Conservation (phyloP, 2,113 vertebrate genomes). For the Zosterops japonicus region DNA sequence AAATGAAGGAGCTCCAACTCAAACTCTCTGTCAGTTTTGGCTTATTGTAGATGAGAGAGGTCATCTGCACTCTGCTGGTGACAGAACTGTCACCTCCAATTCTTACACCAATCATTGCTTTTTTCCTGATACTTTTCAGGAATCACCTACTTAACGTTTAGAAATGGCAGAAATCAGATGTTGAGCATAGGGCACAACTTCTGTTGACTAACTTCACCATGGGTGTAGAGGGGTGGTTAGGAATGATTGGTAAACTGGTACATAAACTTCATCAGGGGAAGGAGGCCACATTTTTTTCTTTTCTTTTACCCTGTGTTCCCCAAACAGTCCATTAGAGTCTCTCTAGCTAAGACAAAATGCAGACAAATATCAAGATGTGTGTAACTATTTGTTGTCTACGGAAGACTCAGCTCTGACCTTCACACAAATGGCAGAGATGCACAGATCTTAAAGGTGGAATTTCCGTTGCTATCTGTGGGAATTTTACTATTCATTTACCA, state of each 20-base stretch:
- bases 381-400: neutral
- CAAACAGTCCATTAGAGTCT: neutral
- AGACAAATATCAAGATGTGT: neutral
- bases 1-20: neutral
- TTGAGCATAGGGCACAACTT: neutral
- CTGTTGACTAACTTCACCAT: neutral
- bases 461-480: neutral
- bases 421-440: neutral
- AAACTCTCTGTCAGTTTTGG: neutral
- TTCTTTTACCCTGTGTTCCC: fast-evolving
- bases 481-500: neutral
- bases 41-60: neutral
- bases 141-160: neutral
- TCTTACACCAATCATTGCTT: neutral
- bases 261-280: neutral
- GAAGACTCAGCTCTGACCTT: neutral
- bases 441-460: neutral
- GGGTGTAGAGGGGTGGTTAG: fast-evolving
- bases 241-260: neutral
- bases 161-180: neutral
- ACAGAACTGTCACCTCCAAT: neutral
- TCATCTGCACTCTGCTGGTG: fast-evolving
- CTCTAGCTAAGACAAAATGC: neutral
- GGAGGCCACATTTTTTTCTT: neutral
- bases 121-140: neutral